Conservation (phyloP, 92 coral and sea anemone species). For the Phymanthus crucifer region DNA sequence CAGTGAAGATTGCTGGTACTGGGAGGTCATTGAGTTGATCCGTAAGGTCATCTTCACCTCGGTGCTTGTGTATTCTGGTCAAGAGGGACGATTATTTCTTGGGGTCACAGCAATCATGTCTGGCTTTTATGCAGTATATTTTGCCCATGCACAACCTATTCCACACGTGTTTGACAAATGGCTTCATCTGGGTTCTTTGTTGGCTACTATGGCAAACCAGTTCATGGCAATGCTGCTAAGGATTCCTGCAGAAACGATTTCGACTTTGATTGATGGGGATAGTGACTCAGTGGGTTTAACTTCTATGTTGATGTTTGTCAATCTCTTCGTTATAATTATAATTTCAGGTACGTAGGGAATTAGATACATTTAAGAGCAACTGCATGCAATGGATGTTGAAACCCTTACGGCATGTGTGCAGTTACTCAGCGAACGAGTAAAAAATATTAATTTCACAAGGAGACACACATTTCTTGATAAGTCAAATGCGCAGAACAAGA, state of each 20-base stretch:
- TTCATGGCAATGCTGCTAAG: conserved; percentile 6
- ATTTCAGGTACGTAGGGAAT: background rate
- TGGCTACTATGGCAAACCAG: conserved; percentile 5
- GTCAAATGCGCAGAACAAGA: too few relatives aligned
- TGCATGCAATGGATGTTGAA: background rate
- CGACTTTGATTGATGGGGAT: background rate
- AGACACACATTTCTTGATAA: too few relatives aligned
- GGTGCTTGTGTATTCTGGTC: background rate
- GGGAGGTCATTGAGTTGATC: too few relatives aligned
- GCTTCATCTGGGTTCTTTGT: conserved; percentile 8
- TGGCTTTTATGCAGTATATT: background rate
- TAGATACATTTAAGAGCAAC: background rate
- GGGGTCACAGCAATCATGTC: background rate
- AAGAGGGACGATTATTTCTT: background rate
- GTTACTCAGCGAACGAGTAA: background rate
- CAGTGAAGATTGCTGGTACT: too few relatives aligned
- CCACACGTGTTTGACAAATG: background rate
- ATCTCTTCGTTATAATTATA: conserved; percentile 11
- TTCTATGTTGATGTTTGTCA: background rate
- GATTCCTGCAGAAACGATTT: conserved; percentile 3
- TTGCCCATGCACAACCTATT: background rate
- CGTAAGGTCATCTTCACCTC: background rate
- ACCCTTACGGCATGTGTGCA: background rate
- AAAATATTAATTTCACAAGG: too few relatives aligned
- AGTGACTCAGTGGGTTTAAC: background rate